Percentiles rank a stretch among this genome's conserved stretches.
phyloP scores from a whole-genome alignment of 2,113 vertebrate genomes.

The Tursiops truncatus region DNA sequence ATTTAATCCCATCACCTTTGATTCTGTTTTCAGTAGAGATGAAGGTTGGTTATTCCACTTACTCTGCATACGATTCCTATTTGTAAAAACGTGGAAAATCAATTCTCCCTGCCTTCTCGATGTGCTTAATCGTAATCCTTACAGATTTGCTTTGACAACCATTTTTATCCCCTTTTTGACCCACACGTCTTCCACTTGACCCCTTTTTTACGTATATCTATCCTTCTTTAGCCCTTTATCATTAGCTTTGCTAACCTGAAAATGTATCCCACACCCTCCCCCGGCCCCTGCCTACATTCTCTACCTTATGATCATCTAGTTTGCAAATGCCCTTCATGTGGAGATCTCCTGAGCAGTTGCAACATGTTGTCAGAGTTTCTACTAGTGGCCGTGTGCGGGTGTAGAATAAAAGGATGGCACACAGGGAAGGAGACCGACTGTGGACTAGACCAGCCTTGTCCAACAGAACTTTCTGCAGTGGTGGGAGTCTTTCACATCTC shows the following conservation, averaged over 20 bases:
- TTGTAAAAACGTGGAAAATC: background rate
- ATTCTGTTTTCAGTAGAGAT: background rate
- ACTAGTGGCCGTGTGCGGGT: background rate
- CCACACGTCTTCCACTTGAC: background rate
- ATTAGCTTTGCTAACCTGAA: background rate
- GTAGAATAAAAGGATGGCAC: background rate
- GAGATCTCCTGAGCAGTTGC: background rate
- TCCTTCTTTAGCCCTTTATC: background rate
- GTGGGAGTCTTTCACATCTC: background rate
- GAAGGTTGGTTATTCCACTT: background rate
- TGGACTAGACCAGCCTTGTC: background rate
- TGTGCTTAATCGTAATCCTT: background rate
- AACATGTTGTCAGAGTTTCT: background rate
- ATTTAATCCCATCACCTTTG: background rate
- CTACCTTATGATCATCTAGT: background rate
- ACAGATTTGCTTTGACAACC: background rate
- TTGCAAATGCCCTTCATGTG: background rate
- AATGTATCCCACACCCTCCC: background rate
- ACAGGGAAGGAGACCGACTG: accelerated
- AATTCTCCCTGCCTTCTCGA: background rate
- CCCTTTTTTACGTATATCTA: background rate
- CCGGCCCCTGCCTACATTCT: background rate
- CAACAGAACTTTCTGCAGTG: background rate
- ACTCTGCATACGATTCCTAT: background rate
- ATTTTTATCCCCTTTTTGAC: background rate